Evolutionary conservation across 2,888 invertebrate genomes (phyloP), one percentile per base, ranked within the genome.

Genomic region (Cantharis rufa): DNA sequence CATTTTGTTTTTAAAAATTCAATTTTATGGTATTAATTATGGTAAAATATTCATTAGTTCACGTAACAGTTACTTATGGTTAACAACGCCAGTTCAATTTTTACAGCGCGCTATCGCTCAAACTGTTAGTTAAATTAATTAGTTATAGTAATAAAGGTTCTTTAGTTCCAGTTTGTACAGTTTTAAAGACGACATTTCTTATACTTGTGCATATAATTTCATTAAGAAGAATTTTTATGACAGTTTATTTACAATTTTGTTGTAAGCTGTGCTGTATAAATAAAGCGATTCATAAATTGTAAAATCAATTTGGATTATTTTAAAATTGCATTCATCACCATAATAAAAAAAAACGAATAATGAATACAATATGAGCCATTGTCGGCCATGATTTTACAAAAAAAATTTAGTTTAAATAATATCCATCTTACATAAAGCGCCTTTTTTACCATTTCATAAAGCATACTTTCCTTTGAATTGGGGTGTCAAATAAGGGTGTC

Each of bases 401-500:
- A 75, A 75, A 48, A 75, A 72, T 27, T 32, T 66, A 18, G 32
- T 69, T 76, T 48, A 63, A 72, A 70, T 76, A 69, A 69, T 48
- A 64, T 61, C 64, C 66, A 64, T 62, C 69, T 27, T 62, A 21
- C 15, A 27, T 18, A 28, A 15, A 24, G 10, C 24, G 48, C 27
- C 10, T 15, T 27, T 72, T 70, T 70, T 74, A 71, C 68, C 15
- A 16, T 16, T 18, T n/a, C 71, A 63, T 77, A 78, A 70, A 77
- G 77, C 16, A 48, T 71, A 75, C 27, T 70, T 48, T 79, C 76
- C 75, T 66, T 62, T 69, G 61, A 69, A 73, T 70, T 77, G 72
- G 79, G 80, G 80, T 78, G 77, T 70, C 61, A 73, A 71, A 74
- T 70, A 73, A 74, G 77, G 78, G 81, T 75, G 81, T 81, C 81